Evolutionary conservation across 1,140 invertebrate genomes (phyloP), one percentile per base, ranked within the genome.

Genomic region (Odontomachus brunneus): DNA sequence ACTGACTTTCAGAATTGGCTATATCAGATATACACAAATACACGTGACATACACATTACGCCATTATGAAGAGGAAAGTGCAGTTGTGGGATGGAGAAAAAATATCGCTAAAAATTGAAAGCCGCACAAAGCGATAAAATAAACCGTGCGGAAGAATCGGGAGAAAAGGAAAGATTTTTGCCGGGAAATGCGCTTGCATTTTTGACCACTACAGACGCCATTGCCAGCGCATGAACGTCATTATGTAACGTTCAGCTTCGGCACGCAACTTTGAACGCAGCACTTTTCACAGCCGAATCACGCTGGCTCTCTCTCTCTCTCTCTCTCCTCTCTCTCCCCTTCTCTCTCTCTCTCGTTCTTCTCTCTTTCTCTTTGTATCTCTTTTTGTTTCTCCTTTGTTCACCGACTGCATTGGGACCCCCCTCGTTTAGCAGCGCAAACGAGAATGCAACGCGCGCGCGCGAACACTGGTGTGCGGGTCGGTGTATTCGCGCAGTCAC

Each of bases 281-380:
- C 38, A 72, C 24, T 83, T 87, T 86, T 83, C 63, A 53, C 59
- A 59, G 78, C 57, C 14, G 22, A 78, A 78, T 78, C 63, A 26
- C 38, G 38, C 22, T 22, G 22, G 29, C 49, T 78, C 74, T 49
- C 69, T 80, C 60, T 22, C 44, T 12, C 67, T 71, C 3, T 44
- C 22, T 71, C 38, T 57, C 26, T 48, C 38, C 38, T 44, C 9
- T 44, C 29, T n/a, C n/a, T n/a, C n/a, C n/a, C n/a, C n/a, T 11
- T 44, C 22, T 80, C 65, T 44, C 33, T 67, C 38, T 44, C 17
- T 26, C 24, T 51, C 44, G 33, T 69, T 26, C 44, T 17, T 49
- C 48, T 60, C 55, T 80, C 51, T 57, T 26, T 55, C 38, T 44
- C 17, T 26, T 24, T 65, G 38, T 57, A 38, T 22, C 24, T 33